Base-by-base conservation (phyloP, 2,888 invertebrate genomes). In the Lissonota sp. region DNA sequence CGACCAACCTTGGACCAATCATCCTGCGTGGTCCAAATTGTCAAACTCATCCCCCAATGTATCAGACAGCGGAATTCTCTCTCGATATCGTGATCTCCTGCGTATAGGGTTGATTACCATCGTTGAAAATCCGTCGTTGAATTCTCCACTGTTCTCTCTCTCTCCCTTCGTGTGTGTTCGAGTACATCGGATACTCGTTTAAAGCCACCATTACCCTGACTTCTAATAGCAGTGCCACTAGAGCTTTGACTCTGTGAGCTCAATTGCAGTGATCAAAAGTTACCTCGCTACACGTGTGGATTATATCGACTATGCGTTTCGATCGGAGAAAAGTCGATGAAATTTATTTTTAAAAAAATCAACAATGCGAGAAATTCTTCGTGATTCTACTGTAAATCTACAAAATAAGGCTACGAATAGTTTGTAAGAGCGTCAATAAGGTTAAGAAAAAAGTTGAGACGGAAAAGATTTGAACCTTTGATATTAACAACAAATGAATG, bases 41-140 rank as follows among this genome's bases (percentile, higher is more conserved):
- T 26, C 26, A 2, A 26, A 26, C 26, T 26, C 26, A 26, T 3
- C 3, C 26, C 46, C 53, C 53, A 78, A 16, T 73, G 63, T 42
- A 57, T 49, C 12, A 49, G 46, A 58, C 57, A 46, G 73, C 57
- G 74, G 44, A 62, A 74, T 74, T 69, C 79, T 58, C 79, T 58
- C 49, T 70, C 53, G 8, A 39, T 66, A 66, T 42, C 75, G 75
- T 75, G 60, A 26, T 26, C 26, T 26, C 51, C 75, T 40, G 55
- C 55, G 16, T 26, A 26, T 3, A 3, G 26, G 26, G 42, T 71
- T 80, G 75, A 80, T 80, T 80, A 76, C 79, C 75, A 71, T 71
- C 66, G 62, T 76, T 71, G 66, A 55, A 75, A 80, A 67, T 67
- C 64, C 44, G 37, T 60, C 69, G 53, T 69, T 55, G 26, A 69